A percentile compares a stretch with the other conserved stretches of the same genome.
Conservation (phyloP, 2,113 vertebrate genomes). For the Lagopus leucura region DNA sequence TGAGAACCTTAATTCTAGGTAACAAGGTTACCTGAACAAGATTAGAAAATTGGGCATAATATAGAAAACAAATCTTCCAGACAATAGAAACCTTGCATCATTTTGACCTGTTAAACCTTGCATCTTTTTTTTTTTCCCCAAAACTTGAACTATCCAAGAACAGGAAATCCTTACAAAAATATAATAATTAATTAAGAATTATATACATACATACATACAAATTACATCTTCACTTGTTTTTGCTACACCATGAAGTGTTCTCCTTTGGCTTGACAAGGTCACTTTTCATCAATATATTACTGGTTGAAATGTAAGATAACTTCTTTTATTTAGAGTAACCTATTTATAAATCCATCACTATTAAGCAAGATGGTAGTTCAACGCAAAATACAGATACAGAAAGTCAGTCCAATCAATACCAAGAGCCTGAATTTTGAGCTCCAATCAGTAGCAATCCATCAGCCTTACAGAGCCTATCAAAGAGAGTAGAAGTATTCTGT, state of each 20-base stretch:
- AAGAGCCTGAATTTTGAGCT: constrained; percentile 8
- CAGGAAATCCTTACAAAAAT: neutral
- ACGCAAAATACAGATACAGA: constrained; percentile 4
- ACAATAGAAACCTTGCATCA: neutral
- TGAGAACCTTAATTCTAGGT: neutral
- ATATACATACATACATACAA: neutral
- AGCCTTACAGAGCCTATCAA: neutral
- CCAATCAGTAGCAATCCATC: constrained; percentile 32
- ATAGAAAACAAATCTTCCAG: neutral
- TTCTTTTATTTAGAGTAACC: constrained; percentile 19
- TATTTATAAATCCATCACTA: constrained; percentile 42
- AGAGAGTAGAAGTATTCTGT: neutral
- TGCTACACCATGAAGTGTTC: neutral
- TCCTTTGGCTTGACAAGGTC: neutral
- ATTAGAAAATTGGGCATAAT: neutral
- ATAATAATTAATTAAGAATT: neutral
- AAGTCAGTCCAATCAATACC: neutral
- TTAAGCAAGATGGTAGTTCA: constrained; percentile 25
- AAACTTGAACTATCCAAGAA: neutral
- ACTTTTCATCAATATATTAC: constrained; percentile 15
- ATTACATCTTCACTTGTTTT: neutral
- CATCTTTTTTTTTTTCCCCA: neutral
- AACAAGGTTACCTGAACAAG: neutral
- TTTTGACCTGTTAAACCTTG: neutral
- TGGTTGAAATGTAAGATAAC: neutral